Conservation (phyloP, 1,140 invertebrate species). For the Tetraneura akinire region DNA sequence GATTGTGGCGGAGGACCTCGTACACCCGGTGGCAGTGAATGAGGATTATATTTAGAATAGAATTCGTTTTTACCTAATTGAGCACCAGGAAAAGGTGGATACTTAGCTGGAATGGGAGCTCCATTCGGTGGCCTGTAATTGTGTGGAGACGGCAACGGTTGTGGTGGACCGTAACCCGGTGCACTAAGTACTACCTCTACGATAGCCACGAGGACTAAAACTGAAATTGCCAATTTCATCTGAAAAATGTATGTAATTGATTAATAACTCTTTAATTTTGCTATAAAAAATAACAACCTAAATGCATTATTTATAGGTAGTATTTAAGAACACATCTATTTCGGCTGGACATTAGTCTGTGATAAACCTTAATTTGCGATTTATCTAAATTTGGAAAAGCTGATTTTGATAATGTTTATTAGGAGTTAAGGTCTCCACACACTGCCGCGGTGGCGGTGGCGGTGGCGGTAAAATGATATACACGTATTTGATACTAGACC, state of each 20-base stretch:
- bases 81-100: not conserved
- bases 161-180: constrained; percentile 26
- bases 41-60: constrained; percentile 34
- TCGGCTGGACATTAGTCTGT: no score
- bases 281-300: no score
- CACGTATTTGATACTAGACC: no score
- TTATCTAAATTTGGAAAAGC: no score
- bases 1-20: not conserved
- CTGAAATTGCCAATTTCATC: not conserved
- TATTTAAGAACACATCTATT: no score
- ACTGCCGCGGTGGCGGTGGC: no score
- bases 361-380: no score
- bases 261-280: no score
- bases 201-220: not conserved
- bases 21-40: not conserved
- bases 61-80: constrained; percentile 12
- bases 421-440: no score
- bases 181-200: not conserved
- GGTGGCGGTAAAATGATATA: no score
- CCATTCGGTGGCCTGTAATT: constrained; percentile 4
- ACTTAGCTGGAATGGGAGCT: constrained; percentile 14
- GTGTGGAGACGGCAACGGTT: not conserved
- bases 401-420: no score
- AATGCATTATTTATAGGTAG: no score
- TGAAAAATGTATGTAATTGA: constrained; percentile 20